phyloP scores from a whole-genome alignment of 1,140 invertebrate genomes.

The Antheraea mylitta region DNA sequence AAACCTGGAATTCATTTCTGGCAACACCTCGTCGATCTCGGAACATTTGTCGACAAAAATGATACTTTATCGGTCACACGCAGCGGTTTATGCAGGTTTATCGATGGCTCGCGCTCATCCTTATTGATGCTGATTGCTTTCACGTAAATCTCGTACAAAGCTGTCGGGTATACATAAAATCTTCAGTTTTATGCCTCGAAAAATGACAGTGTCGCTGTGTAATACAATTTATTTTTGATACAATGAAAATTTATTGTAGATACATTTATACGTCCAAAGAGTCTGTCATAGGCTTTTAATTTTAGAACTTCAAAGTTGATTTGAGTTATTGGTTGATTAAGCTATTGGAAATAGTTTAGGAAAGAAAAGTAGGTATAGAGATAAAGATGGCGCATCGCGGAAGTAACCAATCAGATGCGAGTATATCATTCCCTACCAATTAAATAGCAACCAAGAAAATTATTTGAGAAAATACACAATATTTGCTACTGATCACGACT shows the following conservation, averaged over 20 bases:
- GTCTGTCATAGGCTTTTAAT: neutral
- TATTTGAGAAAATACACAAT: no score
- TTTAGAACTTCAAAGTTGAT: neutral
- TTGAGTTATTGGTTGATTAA: neutral
- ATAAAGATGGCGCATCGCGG: no score
- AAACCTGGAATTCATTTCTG: neutral
- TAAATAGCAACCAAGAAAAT: no score
- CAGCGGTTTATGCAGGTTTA: slow-evolving; percentile 17
- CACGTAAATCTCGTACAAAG: slow-evolving; percentile 20
- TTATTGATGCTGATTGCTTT: slow-evolving; percentile 24
- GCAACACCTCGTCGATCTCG: neutral
- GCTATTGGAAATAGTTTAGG: no score
- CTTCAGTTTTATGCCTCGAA: slow-evolving; percentile 1
- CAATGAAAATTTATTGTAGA: neutral
- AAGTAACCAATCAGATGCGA: no score
- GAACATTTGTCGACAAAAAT: slow-evolving; percentile 18
- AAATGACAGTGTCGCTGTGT: neutral
- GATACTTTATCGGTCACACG: slow-evolving; percentile 13
- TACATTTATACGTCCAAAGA: neutral
- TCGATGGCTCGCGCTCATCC: slow-evolving; percentile 21
- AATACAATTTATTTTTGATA: neutral
- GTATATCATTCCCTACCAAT: no score
- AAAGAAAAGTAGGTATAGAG: no score
- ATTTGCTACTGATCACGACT: no score
- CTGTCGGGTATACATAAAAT: neutral